Evolutionary conservation across 2,888 invertebrate species (phyloP), one percentile per base, ranked within the genome.

Genomic region (Phyto melanocephala): DNA sequence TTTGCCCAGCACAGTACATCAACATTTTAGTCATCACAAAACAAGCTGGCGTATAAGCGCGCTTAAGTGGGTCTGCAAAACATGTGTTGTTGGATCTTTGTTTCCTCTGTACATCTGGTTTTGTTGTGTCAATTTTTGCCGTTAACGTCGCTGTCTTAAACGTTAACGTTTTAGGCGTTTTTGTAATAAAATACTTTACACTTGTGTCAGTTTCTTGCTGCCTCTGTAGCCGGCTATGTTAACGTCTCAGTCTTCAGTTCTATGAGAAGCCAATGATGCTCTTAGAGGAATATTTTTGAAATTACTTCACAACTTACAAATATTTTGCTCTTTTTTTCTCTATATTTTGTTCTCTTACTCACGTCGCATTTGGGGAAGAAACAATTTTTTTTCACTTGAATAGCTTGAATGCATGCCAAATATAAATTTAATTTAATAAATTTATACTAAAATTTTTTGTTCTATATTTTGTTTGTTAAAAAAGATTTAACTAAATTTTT

Each of bases 1-100:
- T 60, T 63, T 47, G 50, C 45, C 42, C 37, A 58, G 28, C 54
- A 45, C 42, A 17, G 3, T 5, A 24, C 42, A 42, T 28, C 42
- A 20, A 35, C 1, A 60, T 17, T 28, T 15, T 42, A 28, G 4
- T 28, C 28, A 28, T 28, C 28, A 33, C 42, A 17, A 4, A 5
- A 24, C 42, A 42, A 77, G 35, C 75, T n/a, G 35, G 40, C 28
- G 10, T 50, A 37, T 58, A 63, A 60, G 45, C 67, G 70, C n/a
- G 60, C 58, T 71, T 40, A 58, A 17, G 15, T 79, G 56, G 65
- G 80, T 68, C 72, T 68, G 54, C 62, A 68, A 77, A 77, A 77
- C 81, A 81, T 74, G 77, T 81, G 81, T 74, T 81, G 42, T 77
- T 54, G 13, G 4, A 56, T 28, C 40, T 71, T 10, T 71, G 47